These are phyloP conservation scores for Eudemis profundana DNA, from an alignment of 2,888 invertebrate genomes.

Conservation along the genomic window DNA sequence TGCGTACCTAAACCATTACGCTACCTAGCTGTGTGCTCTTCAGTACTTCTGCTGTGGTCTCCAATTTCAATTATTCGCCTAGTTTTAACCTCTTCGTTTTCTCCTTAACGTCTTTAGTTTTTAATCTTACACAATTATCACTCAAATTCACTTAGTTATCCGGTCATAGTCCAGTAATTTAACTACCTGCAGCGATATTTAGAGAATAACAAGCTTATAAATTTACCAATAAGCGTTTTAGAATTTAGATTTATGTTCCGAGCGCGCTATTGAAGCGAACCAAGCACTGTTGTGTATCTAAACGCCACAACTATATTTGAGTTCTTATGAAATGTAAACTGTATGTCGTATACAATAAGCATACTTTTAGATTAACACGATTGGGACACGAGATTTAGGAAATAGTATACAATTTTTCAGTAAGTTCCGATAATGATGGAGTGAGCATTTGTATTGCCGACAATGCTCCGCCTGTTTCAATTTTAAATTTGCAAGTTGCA, in stretches of 20 bases:
- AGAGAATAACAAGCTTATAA: conserved; percentile 7
- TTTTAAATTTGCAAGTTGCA: not conserved
- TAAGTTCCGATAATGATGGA: not conserved
- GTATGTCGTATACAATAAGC: not conserved
- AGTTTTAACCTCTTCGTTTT: too few relatives aligned
- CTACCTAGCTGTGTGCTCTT: too few relatives aligned
- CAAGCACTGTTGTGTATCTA: not conserved
- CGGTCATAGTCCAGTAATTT: conserved; percentile 16
- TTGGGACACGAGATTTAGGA: not conserved
- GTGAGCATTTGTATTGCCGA: conserved; percentile 1
- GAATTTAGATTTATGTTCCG: conserved; percentile 18
- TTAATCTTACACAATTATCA: too few relatives aligned
- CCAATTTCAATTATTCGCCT: too few relatives aligned
- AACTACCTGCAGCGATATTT: not conserved
- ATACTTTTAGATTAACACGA: not conserved
- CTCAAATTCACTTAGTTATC: not conserved
- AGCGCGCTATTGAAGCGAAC: conserved; percentile 5
- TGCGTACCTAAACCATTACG: too few relatives aligned
- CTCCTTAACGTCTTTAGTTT: too few relatives aligned
- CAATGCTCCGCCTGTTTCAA: conserved; percentile 7
- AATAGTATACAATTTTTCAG: not conserved
- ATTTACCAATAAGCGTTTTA: conserved; percentile 11
- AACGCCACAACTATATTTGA: not conserved
- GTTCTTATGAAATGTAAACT: not conserved
- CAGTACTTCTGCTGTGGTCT: too few relatives aligned